A percentile compares a stretch with the other conserved stretches of the same genome.
Conservation (phyloP, 2,113 vertebrate species). For the Manacus vitellinus region DNA sequence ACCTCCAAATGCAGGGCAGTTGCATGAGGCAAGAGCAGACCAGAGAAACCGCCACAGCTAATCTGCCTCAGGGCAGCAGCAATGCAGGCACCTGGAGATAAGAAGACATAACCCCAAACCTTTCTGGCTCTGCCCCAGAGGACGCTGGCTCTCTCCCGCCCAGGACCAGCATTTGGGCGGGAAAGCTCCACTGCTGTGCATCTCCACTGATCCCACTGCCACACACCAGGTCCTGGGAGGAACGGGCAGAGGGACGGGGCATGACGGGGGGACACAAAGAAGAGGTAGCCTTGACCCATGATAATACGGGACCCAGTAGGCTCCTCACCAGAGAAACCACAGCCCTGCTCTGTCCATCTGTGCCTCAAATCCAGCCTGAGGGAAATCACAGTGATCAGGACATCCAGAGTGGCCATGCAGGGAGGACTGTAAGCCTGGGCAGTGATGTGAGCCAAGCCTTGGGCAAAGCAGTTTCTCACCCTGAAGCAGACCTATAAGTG, state of each 20-base stretch:
- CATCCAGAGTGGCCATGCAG: background rate
- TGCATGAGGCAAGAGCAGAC: background rate
- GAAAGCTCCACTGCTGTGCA: background rate
- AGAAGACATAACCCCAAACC: background rate
- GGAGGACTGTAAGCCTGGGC: background rate
- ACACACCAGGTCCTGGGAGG: background rate
- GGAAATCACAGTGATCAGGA: background rate
- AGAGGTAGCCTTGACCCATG: background rate
- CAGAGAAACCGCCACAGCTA: conserved; percentile 31
- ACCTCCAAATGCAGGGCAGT: background rate
- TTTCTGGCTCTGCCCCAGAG: background rate
- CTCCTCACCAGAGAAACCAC: background rate
- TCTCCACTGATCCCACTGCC: background rate
- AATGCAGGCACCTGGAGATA: background rate
- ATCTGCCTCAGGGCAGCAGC: conserved; percentile 33
- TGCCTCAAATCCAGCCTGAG: background rate
- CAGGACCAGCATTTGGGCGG: background rate
- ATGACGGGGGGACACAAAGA: fast-evolving
- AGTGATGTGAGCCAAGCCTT: background rate
- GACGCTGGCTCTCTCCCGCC: background rate
- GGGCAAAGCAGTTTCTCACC: background rate
- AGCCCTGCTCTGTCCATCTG: background rate
- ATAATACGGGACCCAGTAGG: background rate
- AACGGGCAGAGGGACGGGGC: background rate
- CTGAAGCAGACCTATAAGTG: background rate